phyloP scores from a whole-genome alignment of 2,113 vertebrate species.

The Chaenogobius annularis region DNA sequence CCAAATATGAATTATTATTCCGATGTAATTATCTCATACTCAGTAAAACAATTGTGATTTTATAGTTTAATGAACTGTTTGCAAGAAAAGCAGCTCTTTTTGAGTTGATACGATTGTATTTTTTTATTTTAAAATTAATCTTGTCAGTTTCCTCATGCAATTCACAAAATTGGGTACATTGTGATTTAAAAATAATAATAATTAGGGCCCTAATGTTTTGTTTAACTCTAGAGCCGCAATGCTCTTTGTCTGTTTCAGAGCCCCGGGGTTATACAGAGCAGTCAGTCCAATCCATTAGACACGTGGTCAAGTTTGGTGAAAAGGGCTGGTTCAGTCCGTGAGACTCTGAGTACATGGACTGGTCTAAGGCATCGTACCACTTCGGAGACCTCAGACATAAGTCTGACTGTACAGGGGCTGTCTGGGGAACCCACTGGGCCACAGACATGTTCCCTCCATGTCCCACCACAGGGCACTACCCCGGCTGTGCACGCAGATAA shows the following conservation, averaged over 20 bases:
- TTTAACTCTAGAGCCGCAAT: not conserved
- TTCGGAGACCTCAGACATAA: slow-evolving; percentile 41
- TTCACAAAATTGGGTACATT: not conserved
- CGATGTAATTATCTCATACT: not conserved
- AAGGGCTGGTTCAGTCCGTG: slow-evolving; percentile 72
- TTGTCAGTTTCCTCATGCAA: too few relatives aligned
- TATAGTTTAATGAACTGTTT: slow-evolving; percentile 6
- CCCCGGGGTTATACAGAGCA: slow-evolving; percentile 8
- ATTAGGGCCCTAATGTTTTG: not conserved
- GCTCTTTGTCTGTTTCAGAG: slow-evolving; percentile 38
- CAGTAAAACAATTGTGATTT: not conserved
- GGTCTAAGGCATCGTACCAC: slow-evolving; percentile 39
- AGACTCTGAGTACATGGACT: slow-evolving; percentile 68
- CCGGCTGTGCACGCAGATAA: slow-evolving; percentile 16
- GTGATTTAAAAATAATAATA: not conserved
- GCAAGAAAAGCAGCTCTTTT: slow-evolving; percentile 7
- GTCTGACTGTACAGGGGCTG: slow-evolving; percentile 24
- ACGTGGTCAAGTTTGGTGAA: slow-evolving; percentile 45
- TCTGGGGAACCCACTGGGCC: not conserved
- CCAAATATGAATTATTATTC: not conserved
- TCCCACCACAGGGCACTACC: not conserved
- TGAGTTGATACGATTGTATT: not conserved
- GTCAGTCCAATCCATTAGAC: slow-evolving; percentile 30
- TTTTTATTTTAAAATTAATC: slow-evolving; percentile 26
- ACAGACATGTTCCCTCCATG: slow-evolving; percentile 18